Base-by-base conservation (phyloP, 2,113 vertebrate species). In the Cebidichthys violaceus region DNA sequence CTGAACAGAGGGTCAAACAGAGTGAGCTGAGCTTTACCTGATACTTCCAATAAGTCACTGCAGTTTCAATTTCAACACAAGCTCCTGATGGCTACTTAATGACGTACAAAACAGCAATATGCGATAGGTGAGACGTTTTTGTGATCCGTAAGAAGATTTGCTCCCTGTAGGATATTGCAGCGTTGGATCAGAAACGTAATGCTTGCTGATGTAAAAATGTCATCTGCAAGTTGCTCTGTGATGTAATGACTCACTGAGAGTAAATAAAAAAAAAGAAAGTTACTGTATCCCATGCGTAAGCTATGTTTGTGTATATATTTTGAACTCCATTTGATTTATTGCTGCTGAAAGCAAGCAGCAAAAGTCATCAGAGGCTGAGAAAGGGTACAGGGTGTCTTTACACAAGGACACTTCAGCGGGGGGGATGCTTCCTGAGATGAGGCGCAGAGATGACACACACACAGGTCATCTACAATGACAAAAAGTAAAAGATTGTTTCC, bases 371-470 rank as follows among this genome's bases (percentile, higher is more conserved):
- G 9, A 57, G 13, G 31, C 43, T 20, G 10, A 27, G 41, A 79
- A 70, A 45, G 54, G 33, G 5, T 59, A 64, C 31, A 54, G 62
- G 66, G 27, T 50, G 31, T 54, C 50, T 69, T 64, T 37, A 39
- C n/a, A 77, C 61, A 39, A 50, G 14, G 64, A 31, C 57, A 65
- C 43, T 72, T 59, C 22, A 67, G 22, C 1, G 1, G 0, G 8
- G 7, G 72, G 17, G 45, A 69, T 45, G 67, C 33, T 74, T 47
- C 17, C 65, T 65, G 45, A 68, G 39, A 77, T 55, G 47, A 37
- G 37, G 47, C 4, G 15, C 47, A 50, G 47, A 50, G 47, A 50
- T 50, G 50, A 52, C 24, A 33, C 41, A 33, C 41, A 29, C 60
- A 74, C 35, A 66, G 47, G 33, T 65, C n/a, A 79, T 43, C 60